A percentile compares a stretch with the other conserved stretches of the same genome.
Evolutionary conservation across 2,888 invertebrate species (phyloP).

Genomic region (Rotaria magnacalcarata): DNA sequence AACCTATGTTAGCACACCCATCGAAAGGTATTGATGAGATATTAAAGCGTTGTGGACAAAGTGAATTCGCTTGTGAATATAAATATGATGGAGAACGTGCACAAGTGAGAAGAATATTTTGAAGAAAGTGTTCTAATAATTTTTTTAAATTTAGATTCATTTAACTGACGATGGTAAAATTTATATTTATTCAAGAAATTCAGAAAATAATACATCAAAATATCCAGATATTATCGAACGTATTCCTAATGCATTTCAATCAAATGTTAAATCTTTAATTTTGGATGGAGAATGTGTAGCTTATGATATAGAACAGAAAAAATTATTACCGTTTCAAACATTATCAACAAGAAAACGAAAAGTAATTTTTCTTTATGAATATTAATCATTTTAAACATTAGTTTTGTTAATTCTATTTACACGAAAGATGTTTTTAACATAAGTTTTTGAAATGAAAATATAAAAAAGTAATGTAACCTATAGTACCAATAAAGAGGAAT

Average conservation of each 20-base stretch:
- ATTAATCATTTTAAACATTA: too few relatives aligned
- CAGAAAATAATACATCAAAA: constrained; percentile 85
- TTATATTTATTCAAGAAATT: constrained; percentile 86
- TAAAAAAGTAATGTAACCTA: too few relatives aligned
- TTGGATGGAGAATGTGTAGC: constrained; percentile 95
- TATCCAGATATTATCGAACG: constrained; percentile 82
- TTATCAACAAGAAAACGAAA: constrained; percentile 90
- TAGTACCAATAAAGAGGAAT: too few relatives aligned
- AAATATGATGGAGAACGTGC: constrained; percentile 99
- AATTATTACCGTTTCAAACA: constrained; percentile 90
- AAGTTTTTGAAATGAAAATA: too few relatives aligned
- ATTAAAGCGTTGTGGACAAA: constrained; percentile 74
- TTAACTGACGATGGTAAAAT: constrained; percentile 68
- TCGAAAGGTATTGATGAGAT: constrained; percentile 87
- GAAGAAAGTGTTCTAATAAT: background rate
- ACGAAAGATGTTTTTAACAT: too few relatives aligned
- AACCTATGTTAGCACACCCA: constrained; percentile 97
- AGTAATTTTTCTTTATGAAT: constrained; percentile 60
- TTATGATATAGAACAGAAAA: constrained; percentile 78
- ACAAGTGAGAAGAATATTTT: constrained; percentile 66
- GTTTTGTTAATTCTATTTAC: too few relatives aligned
- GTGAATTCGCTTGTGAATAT: constrained; percentile 90
- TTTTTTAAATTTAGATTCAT: constrained; percentile 67
- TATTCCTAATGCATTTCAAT: constrained; percentile 36
- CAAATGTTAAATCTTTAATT: constrained; percentile 72